Percentiles rank a stretch among this genome's conserved stretches.
phyloP scores from a whole-genome alignment of 2,888 invertebrate genomes.

The Drosophila lutescens region DNA sequence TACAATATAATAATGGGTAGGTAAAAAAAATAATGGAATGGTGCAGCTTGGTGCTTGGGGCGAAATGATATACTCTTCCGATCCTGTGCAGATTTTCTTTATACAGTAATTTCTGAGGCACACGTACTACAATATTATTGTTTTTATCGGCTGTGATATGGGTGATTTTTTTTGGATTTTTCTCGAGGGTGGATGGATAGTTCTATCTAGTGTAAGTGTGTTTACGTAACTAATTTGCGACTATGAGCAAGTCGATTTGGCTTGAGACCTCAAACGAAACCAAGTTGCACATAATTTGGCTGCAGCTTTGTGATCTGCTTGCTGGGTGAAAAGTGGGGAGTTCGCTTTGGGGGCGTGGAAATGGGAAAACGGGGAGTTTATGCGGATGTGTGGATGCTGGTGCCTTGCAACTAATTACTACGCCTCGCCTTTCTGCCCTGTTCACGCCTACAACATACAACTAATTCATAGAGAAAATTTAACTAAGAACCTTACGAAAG shows the following conservation, averaged over 20 bases:
- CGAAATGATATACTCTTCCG: not conserved
- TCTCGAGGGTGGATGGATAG: not conserved
- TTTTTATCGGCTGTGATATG: slow-evolving; percentile 5
- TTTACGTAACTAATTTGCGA: slow-evolving; percentile 68
- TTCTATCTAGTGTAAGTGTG: slow-evolving; percentile 42
- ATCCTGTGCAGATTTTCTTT: slow-evolving; percentile 17
- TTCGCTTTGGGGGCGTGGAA: not conserved
- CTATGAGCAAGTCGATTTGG: slow-evolving; percentile 81
- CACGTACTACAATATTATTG: slow-evolving; percentile 62
- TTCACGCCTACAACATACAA: slow-evolving; percentile 51
- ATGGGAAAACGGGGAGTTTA: not conserved
- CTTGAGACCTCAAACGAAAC: slow-evolving; percentile 79
- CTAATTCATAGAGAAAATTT: slow-evolving; percentile 65
- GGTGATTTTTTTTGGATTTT: not conserved
- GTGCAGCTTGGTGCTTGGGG: slow-evolving; percentile 27
- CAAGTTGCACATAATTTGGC: slow-evolving; percentile 81
- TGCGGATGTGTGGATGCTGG: slow-evolving; percentile 13
- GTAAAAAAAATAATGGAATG: slow-evolving; percentile 25
- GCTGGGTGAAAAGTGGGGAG: slow-evolving; percentile 6
- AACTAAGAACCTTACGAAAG: slow-evolving; percentile 59
- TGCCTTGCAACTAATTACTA: slow-evolving; percentile 47
- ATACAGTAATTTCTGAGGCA: slow-evolving; percentile 65
- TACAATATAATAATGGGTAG: slow-evolving; percentile 5
- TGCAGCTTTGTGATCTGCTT: slow-evolving; percentile 42
- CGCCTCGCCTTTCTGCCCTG: slow-evolving; percentile 41